phyloP scores from a whole-genome alignment of 2,888 invertebrate species.

The Hydroisotoma schaefferi region DNA sequence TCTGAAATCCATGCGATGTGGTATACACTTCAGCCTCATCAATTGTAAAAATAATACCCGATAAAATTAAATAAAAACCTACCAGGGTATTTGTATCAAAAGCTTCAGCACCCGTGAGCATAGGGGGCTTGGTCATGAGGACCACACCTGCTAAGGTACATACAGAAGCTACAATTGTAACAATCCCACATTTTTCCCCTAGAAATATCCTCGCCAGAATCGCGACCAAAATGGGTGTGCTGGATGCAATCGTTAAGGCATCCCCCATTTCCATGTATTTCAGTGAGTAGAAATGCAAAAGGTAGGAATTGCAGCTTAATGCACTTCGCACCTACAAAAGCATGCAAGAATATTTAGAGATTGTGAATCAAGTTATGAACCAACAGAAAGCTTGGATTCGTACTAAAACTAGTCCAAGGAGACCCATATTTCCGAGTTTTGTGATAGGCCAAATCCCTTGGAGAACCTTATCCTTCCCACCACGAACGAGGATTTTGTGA shows the following conservation, averaged over 20 bases:
- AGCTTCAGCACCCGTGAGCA: conserved; percentile 32
- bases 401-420: conserved; percentile 26
- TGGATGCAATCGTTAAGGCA: conserved; percentile 41
- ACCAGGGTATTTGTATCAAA: conserved; percentile 35
- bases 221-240: conserved; percentile 35
- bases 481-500: conserved; percentile 6
- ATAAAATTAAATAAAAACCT: too few relatives aligned
- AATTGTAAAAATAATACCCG: too few relatives aligned
- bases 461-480: conserved; percentile 15
- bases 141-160: conserved; percentile 38
- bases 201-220: conserved; percentile 27
- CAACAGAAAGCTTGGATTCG: too few relatives aligned
- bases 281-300: conserved; percentile 43
- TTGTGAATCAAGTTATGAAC: too few relatives aligned
- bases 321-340: conserved; percentile 31
- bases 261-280: conserved; percentile 42
- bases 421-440: conserved; percentile 24
- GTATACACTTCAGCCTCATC: neutral
- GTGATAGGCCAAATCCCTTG: conserved; percentile 29
- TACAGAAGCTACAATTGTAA: conserved; percentile 40
- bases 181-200: conserved; percentile 39
- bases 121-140: conserved; percentile 34
- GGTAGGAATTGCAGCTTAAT: conserved; percentile 38
- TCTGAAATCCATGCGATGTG: conserved; percentile 6
- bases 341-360: neutral